Base-by-base conservation (phyloP, 1,140 invertebrate species). In the Hylaeus anthracinus region DNA sequence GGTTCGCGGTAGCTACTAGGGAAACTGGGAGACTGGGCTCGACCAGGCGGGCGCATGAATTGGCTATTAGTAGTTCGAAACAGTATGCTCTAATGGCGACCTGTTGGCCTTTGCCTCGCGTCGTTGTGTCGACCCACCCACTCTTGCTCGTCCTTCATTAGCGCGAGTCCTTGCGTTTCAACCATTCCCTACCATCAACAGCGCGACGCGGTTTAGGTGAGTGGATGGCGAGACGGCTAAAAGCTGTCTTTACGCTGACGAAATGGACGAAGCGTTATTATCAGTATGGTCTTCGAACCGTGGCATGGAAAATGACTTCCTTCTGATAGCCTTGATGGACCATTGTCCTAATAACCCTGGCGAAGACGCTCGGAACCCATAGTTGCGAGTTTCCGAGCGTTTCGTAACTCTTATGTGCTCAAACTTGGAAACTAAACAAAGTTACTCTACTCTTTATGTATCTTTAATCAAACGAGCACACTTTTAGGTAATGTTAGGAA, bases 61-160 rank as follows among this genome's bases (percentile, higher is more conserved):
- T 90, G 89, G 89, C 89, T 90, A 90, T 90, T 90, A 90, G 88
- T 89, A 90, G 90, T 90, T 90, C 72, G 83, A 86, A 90, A 90
- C 90, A 90, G 90, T 90, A 89, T 88, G 87, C 88, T 89, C 87
- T 90, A 90, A 90, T 90, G 89, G 88, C 88, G 88, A 89, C 88
- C 88, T 90, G 88, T 90, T 90, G 89, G 88, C 87, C 85, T 89
- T 87, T 89, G 88, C 88, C 26, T 76, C 85, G 88, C 85, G 86
- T 86, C 86, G 83, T 88, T 84, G 81, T 71, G 53, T 72, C 63
- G 51, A 71, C 75, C 82, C 65, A 72, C 14, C 85, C 58, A 9
- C 79, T 67, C 61, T 85, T 69, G 83, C 75, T 85, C 83, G 88
- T 86, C 89, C 89, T 90, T 90, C 89, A 90, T 90, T 90, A 90